Evolutionary conservation across 2,113 vertebrate species (phyloP), one percentile per base, ranked within the genome.

Genomic region (Psittacula cyanocephala): DNA sequence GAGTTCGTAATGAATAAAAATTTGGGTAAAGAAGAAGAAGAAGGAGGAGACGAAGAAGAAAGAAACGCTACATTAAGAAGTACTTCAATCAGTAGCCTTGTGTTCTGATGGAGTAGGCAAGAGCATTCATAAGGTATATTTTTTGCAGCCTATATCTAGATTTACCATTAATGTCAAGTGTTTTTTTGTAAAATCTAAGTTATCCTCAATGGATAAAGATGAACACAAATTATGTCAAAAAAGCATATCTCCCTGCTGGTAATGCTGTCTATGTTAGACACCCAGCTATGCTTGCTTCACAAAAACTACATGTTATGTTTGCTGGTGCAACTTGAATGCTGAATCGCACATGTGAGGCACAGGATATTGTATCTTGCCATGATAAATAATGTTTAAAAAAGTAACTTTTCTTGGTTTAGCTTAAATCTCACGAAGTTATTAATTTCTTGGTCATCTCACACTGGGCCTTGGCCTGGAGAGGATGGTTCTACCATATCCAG

Each of bases 1-100:
- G 63, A 89, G 67, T 94, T 94, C 6, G 2, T 68, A 87, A 88
- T 86, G 91, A 95, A 88, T 67, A 88, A 81, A 94, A 92, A 75
- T 49, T 55, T 72, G 59, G 83, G 37, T 68, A 92, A 71, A 81
- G 60, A 81, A 64, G 44, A 74, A 70, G 62, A 39, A 47, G 62
- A 19, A 91, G 49, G 0, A 89, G n/a, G 69, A 62, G 60, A 81
- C 70, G 25, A 28, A 62, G 24, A 67, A 81, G 43, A 81, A 81
- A 77, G 53, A 92, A 78, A 16, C 7, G 31, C 23, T 62, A 5
- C 28, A 57, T 84, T 81, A 52, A 86, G 81, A 69, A 18, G 2
- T 78, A 35, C 27, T 79, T 31, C 33, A 52, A 8, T 62, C 67
- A 86, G 44, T 81, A 83, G 10, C 9, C 25, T 57, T 52, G 12